phyloP scores from a whole-genome alignment of 2,113 vertebrate genomes.

The Thalassoma bifasciatum region DNA sequence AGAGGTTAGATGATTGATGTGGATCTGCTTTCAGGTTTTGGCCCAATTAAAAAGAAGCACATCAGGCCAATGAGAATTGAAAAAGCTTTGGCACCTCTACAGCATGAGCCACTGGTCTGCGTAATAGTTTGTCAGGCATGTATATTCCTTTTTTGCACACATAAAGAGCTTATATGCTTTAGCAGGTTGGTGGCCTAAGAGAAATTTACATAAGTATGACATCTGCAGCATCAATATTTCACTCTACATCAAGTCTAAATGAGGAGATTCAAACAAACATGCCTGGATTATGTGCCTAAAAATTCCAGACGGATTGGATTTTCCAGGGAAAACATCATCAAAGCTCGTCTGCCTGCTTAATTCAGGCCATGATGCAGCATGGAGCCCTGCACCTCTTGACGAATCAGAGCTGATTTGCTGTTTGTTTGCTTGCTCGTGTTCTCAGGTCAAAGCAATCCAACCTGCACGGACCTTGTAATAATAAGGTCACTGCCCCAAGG shows the following conservation, averaged over 20 bases:
- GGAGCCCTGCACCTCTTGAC: slow-evolving; percentile 10
- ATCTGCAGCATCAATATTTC: slow-evolving; percentile 24
- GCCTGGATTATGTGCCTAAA: slow-evolving; percentile 17
- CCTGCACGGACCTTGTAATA: slow-evolving; percentile 49
- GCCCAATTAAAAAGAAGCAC: slow-evolving; percentile 36
- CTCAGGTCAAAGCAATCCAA: slow-evolving; percentile 47
- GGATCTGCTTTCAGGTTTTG: slow-evolving; percentile 26
- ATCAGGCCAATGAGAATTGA: slow-evolving; percentile 23
- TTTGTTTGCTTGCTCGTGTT: slow-evolving; percentile 53
- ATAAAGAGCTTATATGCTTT: background rate
- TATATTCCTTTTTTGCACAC: background rate
- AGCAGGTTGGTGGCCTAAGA: background rate
- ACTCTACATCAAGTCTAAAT: slow-evolving; percentile 25
- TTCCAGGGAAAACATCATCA: slow-evolving; percentile 48
- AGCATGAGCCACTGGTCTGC: slow-evolving; percentile 18
- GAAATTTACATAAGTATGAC: background rate
- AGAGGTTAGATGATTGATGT: slow-evolving; percentile 35
- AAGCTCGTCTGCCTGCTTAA: slow-evolving; percentile 38
- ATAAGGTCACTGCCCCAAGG: slow-evolving; percentile 39
- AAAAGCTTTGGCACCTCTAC: slow-evolving; percentile 15
- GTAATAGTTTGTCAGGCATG: slow-evolving; percentile 14
- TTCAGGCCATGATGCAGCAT: slow-evolving; percentile 46
- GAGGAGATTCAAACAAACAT: slow-evolving; percentile 25
- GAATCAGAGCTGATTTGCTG: slow-evolving; percentile 36
- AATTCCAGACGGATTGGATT: slow-evolving; percentile 28